phyloP scores from a whole-genome alignment of 2,797 vertebrate genomes.

The Oryzias sinensis region DNA sequence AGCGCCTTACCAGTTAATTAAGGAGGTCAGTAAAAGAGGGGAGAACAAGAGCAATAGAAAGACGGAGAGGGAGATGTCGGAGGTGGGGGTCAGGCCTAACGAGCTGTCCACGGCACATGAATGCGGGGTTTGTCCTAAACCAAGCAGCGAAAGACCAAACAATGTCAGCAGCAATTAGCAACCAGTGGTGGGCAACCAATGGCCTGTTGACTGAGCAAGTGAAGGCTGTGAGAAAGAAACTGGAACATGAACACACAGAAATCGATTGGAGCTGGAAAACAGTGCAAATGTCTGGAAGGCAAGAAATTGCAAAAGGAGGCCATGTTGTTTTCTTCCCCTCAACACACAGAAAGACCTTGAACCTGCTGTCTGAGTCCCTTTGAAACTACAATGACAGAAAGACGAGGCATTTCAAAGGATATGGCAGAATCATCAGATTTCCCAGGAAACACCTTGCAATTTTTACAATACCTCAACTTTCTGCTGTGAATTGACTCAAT shows the following conservation, averaged over 20 bases:
- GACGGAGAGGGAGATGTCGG: conserved; percentile 34
- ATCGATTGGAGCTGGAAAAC: conserved; percentile 38
- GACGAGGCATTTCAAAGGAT: not conserved
- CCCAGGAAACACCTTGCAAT: too few relatives aligned
- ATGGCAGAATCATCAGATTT: too few relatives aligned
- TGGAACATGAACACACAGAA: conserved; percentile 44
- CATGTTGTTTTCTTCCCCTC: conserved; percentile 59
- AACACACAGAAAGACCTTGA: conserved; percentile 58
- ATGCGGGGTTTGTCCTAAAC: conserved; percentile 95
- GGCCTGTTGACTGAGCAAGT: conserved; percentile 71
- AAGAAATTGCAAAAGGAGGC: conserved; percentile 40
- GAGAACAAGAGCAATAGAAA: conserved; percentile 40
- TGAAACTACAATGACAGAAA: conserved; percentile 30
- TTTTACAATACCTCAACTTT: too few relatives aligned
- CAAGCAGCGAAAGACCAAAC: conserved; percentile 83
- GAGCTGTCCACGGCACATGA: conserved; percentile 86
- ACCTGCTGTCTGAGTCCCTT: conserved; percentile 43
- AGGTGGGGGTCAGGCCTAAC: conserved; percentile 82
- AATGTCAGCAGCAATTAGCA: conserved; percentile 93
- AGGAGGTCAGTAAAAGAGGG: conserved; percentile 86
- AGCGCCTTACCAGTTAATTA: conserved; percentile 94
- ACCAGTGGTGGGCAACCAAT: conserved; percentile 73
- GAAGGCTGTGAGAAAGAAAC: conserved; percentile 53
- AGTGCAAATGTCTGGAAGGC: conserved; percentile 26
- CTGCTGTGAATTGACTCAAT: too few relatives aligned